Base-by-base conservation (phyloP, 2,113 vertebrate species). In the Lepus europaeus region DNA sequence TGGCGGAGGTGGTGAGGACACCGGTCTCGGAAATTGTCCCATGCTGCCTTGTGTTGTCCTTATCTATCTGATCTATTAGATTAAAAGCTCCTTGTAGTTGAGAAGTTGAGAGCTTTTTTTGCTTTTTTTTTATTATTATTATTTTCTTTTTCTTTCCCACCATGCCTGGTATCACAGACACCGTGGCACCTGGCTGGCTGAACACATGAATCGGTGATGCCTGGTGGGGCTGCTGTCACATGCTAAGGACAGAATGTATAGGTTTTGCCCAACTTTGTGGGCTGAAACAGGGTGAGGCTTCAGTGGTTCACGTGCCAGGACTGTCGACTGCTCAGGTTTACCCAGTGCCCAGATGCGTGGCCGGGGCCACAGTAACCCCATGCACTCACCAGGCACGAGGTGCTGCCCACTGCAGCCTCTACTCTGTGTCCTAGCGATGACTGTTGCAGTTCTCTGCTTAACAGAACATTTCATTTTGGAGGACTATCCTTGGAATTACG, bases 381-480 rank as follows among this genome's bases (percentile, higher is more conserved):
- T 49, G 64, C 29, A 20, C 51, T 92, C 9, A 17, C 27, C 45
- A 33, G 66, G 59, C 2, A 0, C 92, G 87, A 39, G 91, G 76
- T 33, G n/a, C 13, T 88, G 0, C n/a, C 14, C n/a, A 36, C 63
- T 80, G 27, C 14, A 23, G 77, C 39, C 63, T 74, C 16, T 4
- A 0, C 6, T 22, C 69, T 49, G 29, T 33, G 31, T 76, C 76
- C 85, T 36, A 59, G 80, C 64, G 14, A 36, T 39, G 53, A 39
- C 59, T 23, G 23, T 9, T 31, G 5, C 68, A 89, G 63, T 31
- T 91, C 86, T 73, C 33, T 69, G 36, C 9, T 51, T 51, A 31
- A 7, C 33, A 36, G 73, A 91, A 13, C 63, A 68, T 68, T 94
- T 83, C 22, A 36, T 31, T 96, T 93, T 56, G 36, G 86, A 94